phyloP scores from a whole-genome alignment of 2,113 vertebrate genomes.

The Apus apus region DNA sequence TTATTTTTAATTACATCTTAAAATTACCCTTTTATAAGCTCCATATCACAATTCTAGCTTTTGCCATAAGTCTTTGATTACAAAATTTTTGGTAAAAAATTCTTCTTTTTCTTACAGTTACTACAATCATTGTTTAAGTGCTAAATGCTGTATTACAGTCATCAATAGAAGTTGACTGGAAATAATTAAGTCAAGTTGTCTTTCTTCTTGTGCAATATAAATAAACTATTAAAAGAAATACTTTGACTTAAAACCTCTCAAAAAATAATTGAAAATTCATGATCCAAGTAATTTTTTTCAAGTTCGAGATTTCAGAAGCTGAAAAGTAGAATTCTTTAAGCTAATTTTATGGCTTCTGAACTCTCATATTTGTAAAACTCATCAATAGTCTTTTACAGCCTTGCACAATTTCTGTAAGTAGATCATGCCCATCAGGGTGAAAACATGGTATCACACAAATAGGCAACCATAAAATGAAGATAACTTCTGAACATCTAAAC shows the following conservation, averaged over 20 bases:
- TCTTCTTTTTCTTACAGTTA: background rate
- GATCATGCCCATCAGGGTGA: fast-evolving
- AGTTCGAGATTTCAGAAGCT: background rate
- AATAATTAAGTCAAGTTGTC: background rate
- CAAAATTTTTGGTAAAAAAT: background rate
- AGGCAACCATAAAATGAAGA: background rate
- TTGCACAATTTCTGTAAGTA: background rate
- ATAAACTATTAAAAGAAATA: background rate
- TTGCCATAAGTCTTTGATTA: background rate
- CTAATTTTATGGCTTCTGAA: background rate
- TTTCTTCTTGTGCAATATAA: background rate
- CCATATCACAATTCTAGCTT: background rate
- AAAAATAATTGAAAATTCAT: background rate
- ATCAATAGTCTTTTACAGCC: background rate
- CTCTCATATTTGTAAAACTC: background rate
- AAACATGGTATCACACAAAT: background rate
- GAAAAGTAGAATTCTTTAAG: background rate
- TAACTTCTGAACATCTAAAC: background rate
- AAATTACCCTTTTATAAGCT: background rate
- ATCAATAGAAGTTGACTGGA: background rate
- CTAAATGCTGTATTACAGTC: background rate
- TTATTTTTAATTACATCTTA: background rate
- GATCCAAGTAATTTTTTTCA: background rate
- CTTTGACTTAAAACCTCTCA: background rate
- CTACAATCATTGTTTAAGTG: background rate